Evolutionary conservation across 2,797 vertebrate species (phyloP).

Genomic region (Vespertilio murinus): DNA sequence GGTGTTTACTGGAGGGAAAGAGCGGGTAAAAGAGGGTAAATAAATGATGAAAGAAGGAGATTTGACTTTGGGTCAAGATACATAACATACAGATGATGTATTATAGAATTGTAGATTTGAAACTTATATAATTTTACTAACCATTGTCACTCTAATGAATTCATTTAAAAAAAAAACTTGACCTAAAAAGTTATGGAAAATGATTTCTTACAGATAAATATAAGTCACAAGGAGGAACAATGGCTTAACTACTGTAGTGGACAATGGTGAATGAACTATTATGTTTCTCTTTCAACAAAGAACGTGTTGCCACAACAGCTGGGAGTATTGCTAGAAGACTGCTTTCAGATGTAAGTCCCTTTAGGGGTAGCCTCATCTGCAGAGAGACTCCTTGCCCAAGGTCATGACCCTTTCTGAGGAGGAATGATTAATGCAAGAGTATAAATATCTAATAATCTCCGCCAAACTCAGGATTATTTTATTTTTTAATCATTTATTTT

Average conservation of each 20-base stretch:
- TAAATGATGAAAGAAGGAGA: not conserved
- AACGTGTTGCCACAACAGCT: not conserved
- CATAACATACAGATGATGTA: not conserved
- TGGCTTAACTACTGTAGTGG: not conserved
- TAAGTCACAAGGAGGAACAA: not conserved
- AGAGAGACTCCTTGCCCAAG: not conserved
- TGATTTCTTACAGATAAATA: conserved; percentile 20
- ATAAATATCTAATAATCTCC: not conserved
- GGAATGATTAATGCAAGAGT: not conserved
- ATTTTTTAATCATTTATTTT: no score
- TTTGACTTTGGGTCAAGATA: not conserved
- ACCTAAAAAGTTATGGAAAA: not conserved
- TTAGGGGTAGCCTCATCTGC: not conserved
- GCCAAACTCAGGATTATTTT: not conserved
- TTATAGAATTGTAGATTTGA: not conserved
- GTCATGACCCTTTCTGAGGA: not conserved
- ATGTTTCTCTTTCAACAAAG: not conserved
- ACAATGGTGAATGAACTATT: not conserved
- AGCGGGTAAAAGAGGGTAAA: no score
- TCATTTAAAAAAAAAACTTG: not conserved
- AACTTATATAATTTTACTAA: not conserved
- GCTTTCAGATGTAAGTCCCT: not conserved
- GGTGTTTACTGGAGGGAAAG: not conserved
- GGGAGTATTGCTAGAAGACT: not conserved
- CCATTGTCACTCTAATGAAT: not conserved